Evolutionary conservation across 2,113 vertebrate species (phyloP).

Genomic region (Campylorhamphus procurvoides): DNA sequence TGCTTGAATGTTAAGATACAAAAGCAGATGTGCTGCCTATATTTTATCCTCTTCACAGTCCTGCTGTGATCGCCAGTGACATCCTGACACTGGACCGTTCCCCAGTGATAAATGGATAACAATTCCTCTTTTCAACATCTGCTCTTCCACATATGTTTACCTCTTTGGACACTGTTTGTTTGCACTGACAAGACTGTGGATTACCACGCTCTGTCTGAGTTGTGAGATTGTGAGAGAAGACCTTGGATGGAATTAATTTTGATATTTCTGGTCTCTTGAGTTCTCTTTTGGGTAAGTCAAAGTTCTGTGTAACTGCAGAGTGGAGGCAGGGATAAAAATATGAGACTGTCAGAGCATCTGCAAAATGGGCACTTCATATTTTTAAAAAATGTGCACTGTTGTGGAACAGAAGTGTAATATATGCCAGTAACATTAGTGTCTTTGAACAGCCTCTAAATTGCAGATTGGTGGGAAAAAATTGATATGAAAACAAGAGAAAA

Average conservation of each 20-base stretch:
- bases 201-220: not conserved
- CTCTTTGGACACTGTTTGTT: not conserved
- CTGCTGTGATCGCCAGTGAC: not conserved
- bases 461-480: conserved; percentile 71
- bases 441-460: conserved; percentile 60
- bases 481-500: conserved; percentile 72
- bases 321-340: conserved; percentile 23
- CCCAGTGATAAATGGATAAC: not conserved
- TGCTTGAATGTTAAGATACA: not conserved
- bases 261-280: conserved; percentile 35
- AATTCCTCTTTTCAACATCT: conserved; percentile 52
- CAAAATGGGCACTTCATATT: conserved; percentile 70
- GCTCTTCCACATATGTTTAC: not conserved
- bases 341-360: conserved; percentile 64
- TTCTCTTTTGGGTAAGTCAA: not conserved
- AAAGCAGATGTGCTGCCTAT: not conserved
- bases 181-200: not conserved
- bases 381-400: conserved; percentile 68
- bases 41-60: not conserved
- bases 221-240: not conserved
- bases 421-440: conserved; percentile 70
- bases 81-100: not conserved
- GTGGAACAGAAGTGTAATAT: conserved; percentile 73
- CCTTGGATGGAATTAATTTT: conserved; percentile 45
- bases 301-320: conserved; percentile 24